Evolutionary conservation across 2,113 vertebrate genomes (phyloP), one percentile per base, ranked within the genome.

Genomic region (Perca fluviatilis): DNA sequence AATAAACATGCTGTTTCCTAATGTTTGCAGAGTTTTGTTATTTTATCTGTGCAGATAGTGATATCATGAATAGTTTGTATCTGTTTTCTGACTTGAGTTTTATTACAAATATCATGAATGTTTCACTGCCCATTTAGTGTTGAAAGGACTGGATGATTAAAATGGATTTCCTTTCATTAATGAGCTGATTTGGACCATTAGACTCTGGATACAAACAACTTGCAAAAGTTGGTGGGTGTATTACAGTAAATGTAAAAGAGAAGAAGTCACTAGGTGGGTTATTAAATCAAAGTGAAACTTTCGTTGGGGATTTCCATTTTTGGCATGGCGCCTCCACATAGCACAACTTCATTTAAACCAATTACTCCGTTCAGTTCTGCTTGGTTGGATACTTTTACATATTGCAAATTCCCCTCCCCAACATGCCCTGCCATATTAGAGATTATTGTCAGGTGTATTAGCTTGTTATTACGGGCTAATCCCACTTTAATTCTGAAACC

Each of bases 401-500:
- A 63, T 27, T 53, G 53, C n/a, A 66, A 60, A 50, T 74, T 57
- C 82, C 43, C 7, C 64, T 57, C 53, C 66, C 58, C 40, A 23
- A 33, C 25, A 23, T 51, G 61, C 21, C 11, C 46, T 65, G 68
- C 69, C 49, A 15, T 77, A 64, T 67, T 40, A 73, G 23, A 43
- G 74, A 72, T 87, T 84, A 82, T 53, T 73, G 67, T 84, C 64
- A 60, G 51, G 65, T 79, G 83, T 76, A 83, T 87, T 74, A 80
- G 27, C 84, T 61, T 56, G 63, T 77, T 86, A 77, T 82, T 82
- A 86, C 36, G 82, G 68, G 50, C 71, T 93, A 84, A 89, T 13
- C 58, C 88, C 49, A 71, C 60, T 88, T 91, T 86, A 89, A 88
- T 92, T 87, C 65, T 12, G 13, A 85, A 82, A 79, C 65, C 81